A percentile compares a stretch with the other conserved stretches of the same genome.
Evolutionary conservation across 2,113 vertebrate genomes (phyloP).

Genomic region (Saguinus imperator): DNA sequence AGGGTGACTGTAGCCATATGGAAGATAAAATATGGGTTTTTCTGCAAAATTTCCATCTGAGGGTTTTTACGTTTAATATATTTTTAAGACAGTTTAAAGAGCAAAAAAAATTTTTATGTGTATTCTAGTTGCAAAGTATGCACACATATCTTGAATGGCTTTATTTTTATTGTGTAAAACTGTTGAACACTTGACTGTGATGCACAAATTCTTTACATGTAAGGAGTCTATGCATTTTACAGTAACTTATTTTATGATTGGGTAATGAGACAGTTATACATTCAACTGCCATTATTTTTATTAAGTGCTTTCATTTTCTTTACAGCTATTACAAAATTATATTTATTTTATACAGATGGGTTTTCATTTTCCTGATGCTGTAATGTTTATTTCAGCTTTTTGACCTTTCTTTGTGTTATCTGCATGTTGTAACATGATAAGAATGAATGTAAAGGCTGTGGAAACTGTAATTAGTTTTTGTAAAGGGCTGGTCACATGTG

Average conservation of each 20-base stretch:
- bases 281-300: slow-evolving; percentile 67
- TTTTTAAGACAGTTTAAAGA: slow-evolving; percentile 73
- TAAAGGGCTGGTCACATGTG: slow-evolving; percentile 73
- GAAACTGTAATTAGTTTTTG: slow-evolving; percentile 56
- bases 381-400: slow-evolving; percentile 64
- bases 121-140: slow-evolving; percentile 69
- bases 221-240: slow-evolving; percentile 76
- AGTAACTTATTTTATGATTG: slow-evolving; percentile 66
- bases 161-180: slow-evolving; percentile 74
- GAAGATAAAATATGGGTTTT: slow-evolving; percentile 77
- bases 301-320: slow-evolving; percentile 73
- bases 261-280: slow-evolving; percentile 69
- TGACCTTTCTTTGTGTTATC: slow-evolving; percentile 31
- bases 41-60: slow-evolving; percentile 80
- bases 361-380: slow-evolving; percentile 24
- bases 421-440: slow-evolving; percentile 61
- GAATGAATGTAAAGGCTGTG: slow-evolving; percentile 63
- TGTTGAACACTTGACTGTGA: slow-evolving; percentile 66
- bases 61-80: slow-evolving; percentile 79
- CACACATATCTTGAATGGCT: slow-evolving; percentile 69
- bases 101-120: slow-evolving; percentile 49
- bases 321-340: slow-evolving; percentile 51
- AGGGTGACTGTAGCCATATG: slow-evolving; percentile 75
- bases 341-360: slow-evolving; percentile 69
- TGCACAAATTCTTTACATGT: slow-evolving; percentile 53